A percentile compares a stretch with the other conserved stretches of the same genome.
phyloP scores from a whole-genome alignment of 1,140 invertebrate species.

The Lepidurus apus region DNA sequence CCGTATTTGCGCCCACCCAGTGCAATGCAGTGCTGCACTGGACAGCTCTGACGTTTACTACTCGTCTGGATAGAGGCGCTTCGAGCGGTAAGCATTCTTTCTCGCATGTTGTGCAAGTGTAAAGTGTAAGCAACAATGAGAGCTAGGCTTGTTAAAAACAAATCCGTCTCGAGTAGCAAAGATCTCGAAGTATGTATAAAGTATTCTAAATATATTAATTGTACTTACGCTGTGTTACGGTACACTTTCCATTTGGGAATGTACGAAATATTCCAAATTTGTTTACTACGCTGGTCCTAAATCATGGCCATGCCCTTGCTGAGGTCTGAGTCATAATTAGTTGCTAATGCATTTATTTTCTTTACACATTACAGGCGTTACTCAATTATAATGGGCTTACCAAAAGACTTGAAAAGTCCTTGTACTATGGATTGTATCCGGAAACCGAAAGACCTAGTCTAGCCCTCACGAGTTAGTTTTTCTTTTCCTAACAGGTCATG shows the following conservation, averaged over 20 bases:
- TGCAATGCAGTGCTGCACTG: too few relatives aligned
- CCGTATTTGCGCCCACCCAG: too few relatives aligned
- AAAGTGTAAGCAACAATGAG: background rate
- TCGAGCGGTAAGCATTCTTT: too few relatives aligned
- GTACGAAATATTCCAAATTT: background rate
- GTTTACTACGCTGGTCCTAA: background rate
- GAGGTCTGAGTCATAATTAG: background rate
- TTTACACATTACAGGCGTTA: conserved; percentile 52
- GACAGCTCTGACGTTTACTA: too few relatives aligned
- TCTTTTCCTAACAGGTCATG: conserved; percentile 25
- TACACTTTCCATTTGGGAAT: background rate
- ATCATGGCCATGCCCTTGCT: background rate
- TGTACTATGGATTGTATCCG: conserved; percentile 73
- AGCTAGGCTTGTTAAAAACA: background rate
- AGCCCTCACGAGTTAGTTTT: conserved; percentile 63
- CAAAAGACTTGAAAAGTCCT: conserved; percentile 69
- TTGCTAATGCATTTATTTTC: conserved; percentile 28
- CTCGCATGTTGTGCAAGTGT: background rate
- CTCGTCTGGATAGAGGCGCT: too few relatives aligned
- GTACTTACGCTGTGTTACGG: background rate
- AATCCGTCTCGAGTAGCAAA: background rate
- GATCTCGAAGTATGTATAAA: background rate
- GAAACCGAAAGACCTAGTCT: conserved; percentile 64
- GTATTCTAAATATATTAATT: background rate
- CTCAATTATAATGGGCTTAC: conserved; percentile 66